Evolutionary conservation across 2,113 vertebrate species (phyloP).

Genomic region (Oxyruncus cristatus): DNA sequence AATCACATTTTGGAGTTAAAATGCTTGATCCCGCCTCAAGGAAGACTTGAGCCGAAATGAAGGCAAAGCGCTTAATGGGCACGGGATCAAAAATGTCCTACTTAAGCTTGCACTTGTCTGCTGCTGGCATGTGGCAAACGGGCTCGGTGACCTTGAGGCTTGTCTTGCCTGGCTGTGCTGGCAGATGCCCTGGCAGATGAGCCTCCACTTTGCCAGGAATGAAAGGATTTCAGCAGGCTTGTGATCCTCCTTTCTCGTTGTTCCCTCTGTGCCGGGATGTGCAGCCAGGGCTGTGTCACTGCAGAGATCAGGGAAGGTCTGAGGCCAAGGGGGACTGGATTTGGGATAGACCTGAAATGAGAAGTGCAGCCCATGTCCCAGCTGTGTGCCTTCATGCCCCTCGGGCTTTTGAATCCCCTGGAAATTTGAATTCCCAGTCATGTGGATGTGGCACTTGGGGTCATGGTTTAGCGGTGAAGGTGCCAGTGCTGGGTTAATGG

Average conservation of each 20-base stretch:
- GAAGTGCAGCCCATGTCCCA: accelerated
- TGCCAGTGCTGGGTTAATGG: background rate
- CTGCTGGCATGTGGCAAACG: background rate
- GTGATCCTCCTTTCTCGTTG: background rate
- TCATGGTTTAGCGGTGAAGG: background rate
- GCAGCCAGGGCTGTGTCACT: background rate
- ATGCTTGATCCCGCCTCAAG: background rate
- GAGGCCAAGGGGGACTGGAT: accelerated
- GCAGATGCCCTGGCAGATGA: slow-evolving; percentile 35
- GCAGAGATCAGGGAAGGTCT: background rate
- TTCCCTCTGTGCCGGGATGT: background rate
- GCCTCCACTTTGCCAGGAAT: background rate
- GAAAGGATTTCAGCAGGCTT: background rate
- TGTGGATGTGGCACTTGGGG: background rate
- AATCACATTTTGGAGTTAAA: background rate
- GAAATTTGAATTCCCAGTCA: background rate
- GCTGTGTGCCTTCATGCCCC: accelerated
- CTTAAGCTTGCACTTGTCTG: background rate
- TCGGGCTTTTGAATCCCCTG: background rate
- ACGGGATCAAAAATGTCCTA: background rate
- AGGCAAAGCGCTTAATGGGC: background rate
- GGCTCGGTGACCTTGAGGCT: slow-evolving; percentile 36
- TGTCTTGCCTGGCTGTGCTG: background rate
- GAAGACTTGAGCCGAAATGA: background rate
- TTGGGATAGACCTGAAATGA: background rate